Conservation (phyloP, 2,113 vertebrate species). For the Rhizomys pruinosus region DNA sequence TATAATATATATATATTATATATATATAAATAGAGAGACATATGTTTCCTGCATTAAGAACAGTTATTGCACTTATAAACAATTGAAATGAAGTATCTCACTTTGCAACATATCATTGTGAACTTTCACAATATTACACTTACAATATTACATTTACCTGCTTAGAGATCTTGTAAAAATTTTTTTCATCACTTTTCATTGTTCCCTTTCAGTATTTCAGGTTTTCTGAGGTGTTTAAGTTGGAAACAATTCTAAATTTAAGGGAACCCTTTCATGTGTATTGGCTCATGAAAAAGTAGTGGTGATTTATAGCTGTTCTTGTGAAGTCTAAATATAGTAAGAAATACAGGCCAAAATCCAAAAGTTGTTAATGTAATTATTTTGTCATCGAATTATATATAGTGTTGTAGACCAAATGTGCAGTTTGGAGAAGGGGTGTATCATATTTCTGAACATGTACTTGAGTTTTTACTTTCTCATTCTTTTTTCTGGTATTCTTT, state of each 20-base stretch:
- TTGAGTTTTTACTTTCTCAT: neutral
- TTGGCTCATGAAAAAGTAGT: neutral
- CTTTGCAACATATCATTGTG: neutral
- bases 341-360: neutral
- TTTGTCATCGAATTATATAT: neutral
- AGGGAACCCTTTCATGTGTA: neutral
- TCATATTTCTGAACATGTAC: neutral
- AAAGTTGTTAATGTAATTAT: neutral
- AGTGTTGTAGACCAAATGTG: neutral
- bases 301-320: neutral
- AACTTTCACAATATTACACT: neutral
- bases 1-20: no score
- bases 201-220: slow-evolving; percentile 2
- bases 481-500: neutral
- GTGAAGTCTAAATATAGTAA: neutral
- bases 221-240: neutral
- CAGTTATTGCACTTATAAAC: neutral
- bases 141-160: neutral
- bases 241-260: neutral
- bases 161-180: neutral
- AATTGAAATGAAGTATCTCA: neutral
- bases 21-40: no score
- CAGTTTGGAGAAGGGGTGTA: neutral
- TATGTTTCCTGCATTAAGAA: no score
- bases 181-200: neutral